phyloP scores from a whole-genome alignment of 1,140 invertebrate species.

The Pantala flavescens region DNA sequence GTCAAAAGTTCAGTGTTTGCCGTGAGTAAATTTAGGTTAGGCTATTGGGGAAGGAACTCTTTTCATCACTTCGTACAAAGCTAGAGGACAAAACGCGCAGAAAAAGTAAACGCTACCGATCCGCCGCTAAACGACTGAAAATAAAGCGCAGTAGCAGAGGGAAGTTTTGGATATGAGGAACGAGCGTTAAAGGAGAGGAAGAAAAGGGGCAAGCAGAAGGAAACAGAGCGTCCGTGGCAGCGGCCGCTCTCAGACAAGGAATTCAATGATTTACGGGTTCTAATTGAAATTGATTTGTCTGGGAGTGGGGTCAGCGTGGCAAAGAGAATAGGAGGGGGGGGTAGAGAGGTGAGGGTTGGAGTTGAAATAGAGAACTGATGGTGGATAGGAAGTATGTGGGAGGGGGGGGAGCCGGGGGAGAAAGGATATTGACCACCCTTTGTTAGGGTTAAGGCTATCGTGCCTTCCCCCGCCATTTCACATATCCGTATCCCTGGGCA shows the following conservation, averaged over 20 bases:
- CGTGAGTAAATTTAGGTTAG: no score
- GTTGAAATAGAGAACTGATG: neutral
- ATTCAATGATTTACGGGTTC: conserved; percentile 1
- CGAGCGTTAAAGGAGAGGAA: neutral
- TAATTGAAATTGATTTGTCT: conserved; percentile 10
- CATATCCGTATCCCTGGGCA: neutral
- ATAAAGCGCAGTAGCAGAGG: no score
- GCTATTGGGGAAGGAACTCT: no score
- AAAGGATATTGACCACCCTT: conserved; percentile 9
- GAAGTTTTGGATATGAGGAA: neutral
- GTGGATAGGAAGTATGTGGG: neutral
- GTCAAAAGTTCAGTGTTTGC: no score
- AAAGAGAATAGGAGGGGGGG: neutral
- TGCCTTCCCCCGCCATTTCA: neutral
- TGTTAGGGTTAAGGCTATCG: conserved; percentile 3
- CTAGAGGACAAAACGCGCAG: no score
- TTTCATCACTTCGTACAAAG: no score
- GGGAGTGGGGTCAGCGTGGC: neutral
- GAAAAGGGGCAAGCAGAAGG: neutral
- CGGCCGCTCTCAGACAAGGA: conserved; percentile 1
- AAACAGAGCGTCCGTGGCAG: neutral
- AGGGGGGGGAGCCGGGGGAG: neutral
- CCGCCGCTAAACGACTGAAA: no score
- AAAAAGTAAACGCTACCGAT: no score
- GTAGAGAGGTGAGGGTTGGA: neutral